Conservation (phyloP, 2,113 vertebrate species). For the Pelecanoides urinatrix region DNA sequence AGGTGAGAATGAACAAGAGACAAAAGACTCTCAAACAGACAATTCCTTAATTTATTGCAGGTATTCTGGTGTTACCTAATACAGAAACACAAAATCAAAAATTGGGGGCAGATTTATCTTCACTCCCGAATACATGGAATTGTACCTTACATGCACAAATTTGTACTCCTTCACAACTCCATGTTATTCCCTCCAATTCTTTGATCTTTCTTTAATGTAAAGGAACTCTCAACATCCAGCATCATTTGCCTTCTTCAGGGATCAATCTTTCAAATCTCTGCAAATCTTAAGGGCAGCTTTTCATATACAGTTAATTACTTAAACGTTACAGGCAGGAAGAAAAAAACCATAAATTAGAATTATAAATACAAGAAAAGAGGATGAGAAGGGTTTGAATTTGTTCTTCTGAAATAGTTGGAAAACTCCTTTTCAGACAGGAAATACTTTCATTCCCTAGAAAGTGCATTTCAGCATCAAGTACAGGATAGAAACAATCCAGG, state of each 20-base stretch:
- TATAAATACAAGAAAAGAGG: neutral
- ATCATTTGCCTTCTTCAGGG: neutral
- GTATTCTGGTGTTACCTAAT: neutral
- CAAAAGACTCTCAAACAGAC: neutral
- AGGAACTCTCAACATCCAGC: neutral
- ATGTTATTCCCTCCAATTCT: neutral
- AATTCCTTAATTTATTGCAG: neutral
- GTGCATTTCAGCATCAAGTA: neutral
- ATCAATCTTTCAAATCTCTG: neutral
- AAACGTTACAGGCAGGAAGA: neutral
- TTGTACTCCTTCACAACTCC: neutral
- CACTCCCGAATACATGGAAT: neutral
- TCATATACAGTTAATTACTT: neutral
- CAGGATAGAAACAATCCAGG: neutral
- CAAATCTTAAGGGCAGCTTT: neutral
- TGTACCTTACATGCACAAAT: neutral
- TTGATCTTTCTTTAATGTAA: neutral
- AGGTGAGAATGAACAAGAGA: neutral
- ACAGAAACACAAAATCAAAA: neutral
- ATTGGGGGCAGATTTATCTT: neutral
- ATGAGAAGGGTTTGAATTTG: neutral
- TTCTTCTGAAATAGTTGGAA: neutral
- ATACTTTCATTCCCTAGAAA: neutral
- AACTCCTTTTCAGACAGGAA: neutral
- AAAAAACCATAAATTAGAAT: neutral